These are phyloP conservation scores for Parauchenoglanis ngamensis DNA, from an alignment of 2,797 vertebrate genomes.

Conservation along the genomic window DNA sequence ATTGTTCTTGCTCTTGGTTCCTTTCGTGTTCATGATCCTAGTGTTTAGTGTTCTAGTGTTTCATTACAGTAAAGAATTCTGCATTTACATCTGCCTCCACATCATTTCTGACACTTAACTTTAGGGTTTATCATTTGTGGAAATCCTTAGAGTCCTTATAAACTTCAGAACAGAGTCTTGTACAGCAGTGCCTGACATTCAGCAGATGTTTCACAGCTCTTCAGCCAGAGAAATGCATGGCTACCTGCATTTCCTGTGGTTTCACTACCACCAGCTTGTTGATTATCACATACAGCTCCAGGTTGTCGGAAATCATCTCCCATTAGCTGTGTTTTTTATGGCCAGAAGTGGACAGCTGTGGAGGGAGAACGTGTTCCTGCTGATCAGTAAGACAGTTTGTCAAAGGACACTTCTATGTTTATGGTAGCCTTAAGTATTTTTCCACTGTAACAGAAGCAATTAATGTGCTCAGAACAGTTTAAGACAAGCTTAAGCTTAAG, in stretches of 20 bases:
- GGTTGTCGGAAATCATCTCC: conserved; percentile 19
- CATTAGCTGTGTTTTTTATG: neutral
- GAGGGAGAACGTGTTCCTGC: neutral
- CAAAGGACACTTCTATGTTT: neutral
- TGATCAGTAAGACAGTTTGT: neutral
- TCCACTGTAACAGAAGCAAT: neutral
- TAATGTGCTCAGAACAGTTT: neutral
- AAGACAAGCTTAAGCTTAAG: neutral
- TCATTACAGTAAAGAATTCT: too few species aligned
- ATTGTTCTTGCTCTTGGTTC: too few species aligned
- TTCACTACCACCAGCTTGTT: neutral
- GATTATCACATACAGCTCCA: conserved; percentile 4
- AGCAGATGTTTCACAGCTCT: conserved; percentile 7
- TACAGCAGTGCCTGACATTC: neutral
- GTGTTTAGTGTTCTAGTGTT: too few species aligned
- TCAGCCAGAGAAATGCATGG: neutral
- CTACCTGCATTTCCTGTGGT: neutral
- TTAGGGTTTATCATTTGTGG: neutral
- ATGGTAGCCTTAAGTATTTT: neutral
- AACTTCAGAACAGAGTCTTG: neutral
- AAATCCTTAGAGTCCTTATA: neutral
- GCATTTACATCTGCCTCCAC: too few species aligned
- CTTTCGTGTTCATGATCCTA: too few species aligned
- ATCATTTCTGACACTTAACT: neutral
- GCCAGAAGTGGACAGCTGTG: conserved; percentile 5